Percentiles rank a stretch among this genome's conserved stretches.
These are phyloP conservation scores for Gobiocypris rarus DNA, from an alignment of 2,113 vertebrate species.

Conservation along the genomic window DNA sequence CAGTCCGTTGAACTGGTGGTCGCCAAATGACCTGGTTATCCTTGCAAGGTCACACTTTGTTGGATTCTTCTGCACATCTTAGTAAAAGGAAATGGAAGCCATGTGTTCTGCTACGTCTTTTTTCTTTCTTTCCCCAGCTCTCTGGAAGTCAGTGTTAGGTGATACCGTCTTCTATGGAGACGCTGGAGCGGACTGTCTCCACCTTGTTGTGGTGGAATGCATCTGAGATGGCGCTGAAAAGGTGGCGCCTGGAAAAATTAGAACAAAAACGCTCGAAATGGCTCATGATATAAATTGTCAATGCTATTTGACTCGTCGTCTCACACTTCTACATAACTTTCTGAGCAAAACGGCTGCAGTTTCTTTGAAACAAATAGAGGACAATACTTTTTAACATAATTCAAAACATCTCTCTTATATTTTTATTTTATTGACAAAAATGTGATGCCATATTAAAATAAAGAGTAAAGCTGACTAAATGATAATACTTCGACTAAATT, in stretches of 20 bases:
- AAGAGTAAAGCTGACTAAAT: not conserved
- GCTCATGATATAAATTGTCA: slow-evolving; percentile 34
- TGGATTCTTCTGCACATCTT: slow-evolving; percentile 38
- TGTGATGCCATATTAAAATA: not conserved
- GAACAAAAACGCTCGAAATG: slow-evolving; percentile 40
- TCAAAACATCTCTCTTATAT: not conserved
- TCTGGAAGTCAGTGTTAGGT: slow-evolving; percentile 31
- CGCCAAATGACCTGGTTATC: not conserved
- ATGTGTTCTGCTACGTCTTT: slow-evolving; percentile 29
- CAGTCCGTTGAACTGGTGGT: slow-evolving; percentile 35
- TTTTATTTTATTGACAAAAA: no score
- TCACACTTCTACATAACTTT: not conserved
- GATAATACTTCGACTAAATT: not conserved
- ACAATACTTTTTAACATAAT: not conserved
- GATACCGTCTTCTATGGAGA: slow-evolving; percentile 36
- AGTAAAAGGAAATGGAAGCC: slow-evolving; percentile 17
- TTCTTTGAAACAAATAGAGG: not conserved
- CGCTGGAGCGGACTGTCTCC: slow-evolving; percentile 42
- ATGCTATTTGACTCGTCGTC: not conserved
- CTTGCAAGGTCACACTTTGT: slow-evolving; percentile 42
- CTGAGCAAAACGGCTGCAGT: not conserved
- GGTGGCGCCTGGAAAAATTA: slow-evolving; percentile 29
- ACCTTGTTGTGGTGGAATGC: slow-evolving; percentile 47
- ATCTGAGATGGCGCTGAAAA: slow-evolving; percentile 26
- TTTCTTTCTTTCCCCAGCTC: not conserved